Base-by-base conservation (phyloP, 2,797 vertebrate species). In the Fratercula arctica region DNA sequence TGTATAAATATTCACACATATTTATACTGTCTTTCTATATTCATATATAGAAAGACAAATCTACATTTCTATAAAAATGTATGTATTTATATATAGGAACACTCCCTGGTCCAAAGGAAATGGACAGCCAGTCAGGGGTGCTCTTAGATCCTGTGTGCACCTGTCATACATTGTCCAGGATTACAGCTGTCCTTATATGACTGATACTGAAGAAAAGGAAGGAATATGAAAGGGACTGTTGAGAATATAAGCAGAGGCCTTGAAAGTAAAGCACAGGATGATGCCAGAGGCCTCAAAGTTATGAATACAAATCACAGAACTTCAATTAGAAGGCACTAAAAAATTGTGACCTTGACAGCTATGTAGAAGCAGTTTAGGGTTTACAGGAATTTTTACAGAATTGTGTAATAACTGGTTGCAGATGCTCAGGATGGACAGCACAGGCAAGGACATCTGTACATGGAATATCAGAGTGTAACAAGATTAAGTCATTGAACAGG, bases 141-240 rank as follows among this genome's bases (percentile, higher is more conserved):
- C 29, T 64, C 9, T 67, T 51, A 16, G 33, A 54, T 75, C 67
- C 26, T 0, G 0, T 43, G 46, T 16, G 14, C 5, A 7, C n/a
- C 37, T 61, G 14, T 16, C 17, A 57, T 31, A 5, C 41, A 51
- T 74, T 37, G 29, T 63, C 33, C 35, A 35, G 31, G 18, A 35
- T 56, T 57, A 83, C 72, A 64, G 3, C 14, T 86, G 31, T 78
- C 41, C 12, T 85, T 90, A 64, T 48, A 25, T 6, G 5, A 64
- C 11, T 56, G 63, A 45, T 31, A 56, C 1, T 69, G 24, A 77
- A 84, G 35, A 63, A 88, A 86, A 31, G 1, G 29, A 46, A 18
- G 46, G 17, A 72, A 59, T 60, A 51, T 64, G 21, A 41, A 81
- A 33, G 4, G 9, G 16, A 18, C 6, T 37, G 3, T 41, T 70